Percentiles rank a stretch among this genome's conserved stretches.
Evolutionary conservation across 2,113 vertebrate species (phyloP).

Genomic region (Hemibagrus wyckioides): DNA sequence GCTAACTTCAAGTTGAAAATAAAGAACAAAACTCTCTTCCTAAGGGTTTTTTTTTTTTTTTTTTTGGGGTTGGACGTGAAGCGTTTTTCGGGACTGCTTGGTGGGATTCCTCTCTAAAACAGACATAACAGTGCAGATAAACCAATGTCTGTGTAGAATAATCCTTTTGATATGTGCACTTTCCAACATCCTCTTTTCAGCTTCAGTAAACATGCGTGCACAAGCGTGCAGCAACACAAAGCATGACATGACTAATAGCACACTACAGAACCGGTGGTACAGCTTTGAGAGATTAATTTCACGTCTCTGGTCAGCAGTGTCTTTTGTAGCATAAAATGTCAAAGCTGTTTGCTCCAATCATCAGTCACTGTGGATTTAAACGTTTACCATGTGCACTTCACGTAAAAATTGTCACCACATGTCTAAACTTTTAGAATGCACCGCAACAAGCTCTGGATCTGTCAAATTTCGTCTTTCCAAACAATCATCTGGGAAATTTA

Average conservation of each 20-base stretch:
- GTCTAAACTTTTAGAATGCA: neutral
- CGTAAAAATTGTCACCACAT: neutral
- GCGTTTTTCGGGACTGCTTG: neutral
- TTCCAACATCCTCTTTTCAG: neutral
- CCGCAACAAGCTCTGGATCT: neutral
- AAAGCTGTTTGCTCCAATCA: neutral
- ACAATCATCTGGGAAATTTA: too few relatives aligned
- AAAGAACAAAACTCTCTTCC: neutral
- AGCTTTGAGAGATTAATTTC: slow-evolving; percentile 5
- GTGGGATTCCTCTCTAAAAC: neutral
- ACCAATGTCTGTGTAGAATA: neutral
- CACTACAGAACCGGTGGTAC: neutral
- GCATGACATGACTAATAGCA: neutral
- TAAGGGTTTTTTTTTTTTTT: neutral
- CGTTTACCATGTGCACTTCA: neutral
- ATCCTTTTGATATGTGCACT: neutral
- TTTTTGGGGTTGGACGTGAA: neutral
- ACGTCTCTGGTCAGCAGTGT: slow-evolving; percentile 1
- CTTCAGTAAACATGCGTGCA: neutral
- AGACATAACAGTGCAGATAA: neutral
- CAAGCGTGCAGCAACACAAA: neutral
- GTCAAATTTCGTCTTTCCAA: neutral
- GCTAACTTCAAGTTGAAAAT: neutral
- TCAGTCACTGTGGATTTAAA: neutral
- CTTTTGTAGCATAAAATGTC: neutral